Base-by-base conservation (phyloP, 2,888 invertebrate genomes). In the Xestoiulus laeticollis region DNA sequence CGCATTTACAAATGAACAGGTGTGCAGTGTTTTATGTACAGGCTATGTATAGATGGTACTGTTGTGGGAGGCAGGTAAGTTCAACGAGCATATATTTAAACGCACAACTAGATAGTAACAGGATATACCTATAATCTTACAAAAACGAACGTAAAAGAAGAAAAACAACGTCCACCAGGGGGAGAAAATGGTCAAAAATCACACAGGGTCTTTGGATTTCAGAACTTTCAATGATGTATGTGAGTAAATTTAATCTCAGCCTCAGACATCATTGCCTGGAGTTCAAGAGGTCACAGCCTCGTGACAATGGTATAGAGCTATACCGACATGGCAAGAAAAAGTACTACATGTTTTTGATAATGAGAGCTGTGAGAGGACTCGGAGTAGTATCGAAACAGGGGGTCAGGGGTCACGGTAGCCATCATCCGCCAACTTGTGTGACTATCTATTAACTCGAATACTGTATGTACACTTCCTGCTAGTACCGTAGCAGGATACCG, bases 41-140 rank as follows among this genome's bases (percentile, higher is more conserved):
- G 12, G 22, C 22, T 68, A 68, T 68, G 68, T 68, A 68, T 68
- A 68, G 68, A 22, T 68, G 68, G 68, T 68, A 26, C 68, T 26
- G 53, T 53, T 53, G 38, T 38, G 53, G 22, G 26, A 68, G 22
- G 68, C 68, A 68, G 68, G 4, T 59, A 59, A 12, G 68, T 8
- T 68, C 26, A 68, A 68, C 68, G 22, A 68, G 68, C 68, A 22
- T 68, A 68, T 68, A 68, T 68, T 68, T 68, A 68, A 68, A 68
- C 68, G 26, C 68, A 68, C 68, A 68, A 48, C 48, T 48, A 48
- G 48, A 48, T 48, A 14, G 48, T 48, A 48, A 68, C 68, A 68
- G 68, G 68, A 68, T 68, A 68, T 68, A 68, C 68, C 68, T 68
- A 68, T 68, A 68, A 68, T 22, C 68, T 68, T 68, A 68, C 68